phyloP scores from a whole-genome alignment of 2,888 invertebrate species.

The Petrophora chlorosata region DNA sequence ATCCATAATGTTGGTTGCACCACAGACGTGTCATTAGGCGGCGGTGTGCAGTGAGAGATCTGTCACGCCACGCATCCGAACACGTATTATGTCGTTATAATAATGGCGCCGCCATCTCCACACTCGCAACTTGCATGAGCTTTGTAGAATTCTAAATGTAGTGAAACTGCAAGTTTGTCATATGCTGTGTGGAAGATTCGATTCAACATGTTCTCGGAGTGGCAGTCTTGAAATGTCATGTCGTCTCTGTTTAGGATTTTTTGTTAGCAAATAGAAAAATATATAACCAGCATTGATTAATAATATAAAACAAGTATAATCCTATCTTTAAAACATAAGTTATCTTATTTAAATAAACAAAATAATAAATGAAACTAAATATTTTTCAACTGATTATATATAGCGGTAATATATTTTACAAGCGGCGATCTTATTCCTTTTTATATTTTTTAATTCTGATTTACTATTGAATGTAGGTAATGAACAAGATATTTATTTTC shows the following conservation, averaged over 20 bases:
- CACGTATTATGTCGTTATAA: slow-evolving; percentile 48
- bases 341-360: too few species aligned
- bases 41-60: slow-evolving; percentile 45
- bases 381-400: too few species aligned
- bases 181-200: background rate
- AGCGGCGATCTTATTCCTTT: too few species aligned
- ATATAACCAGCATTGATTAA: too few species aligned
- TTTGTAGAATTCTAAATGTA: slow-evolving; percentile 9
- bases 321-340: too few species aligned
- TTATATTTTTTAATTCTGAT: too few species aligned
- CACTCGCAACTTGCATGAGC: slow-evolving; percentile 32
- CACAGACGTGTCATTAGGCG: slow-evolving; percentile 68
- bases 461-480: too few species aligned
- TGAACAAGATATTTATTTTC: too few species aligned
- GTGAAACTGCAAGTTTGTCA: slow-evolving; percentile 3
- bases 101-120: slow-evolving; percentile 31
- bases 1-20: slow-evolving; percentile 43
- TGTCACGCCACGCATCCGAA: slow-evolving; percentile 48
- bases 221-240: background rate
- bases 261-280: too few species aligned
- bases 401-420: too few species aligned
- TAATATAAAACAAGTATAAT: too few species aligned
- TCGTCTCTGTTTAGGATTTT: background rate
- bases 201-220: background rate
- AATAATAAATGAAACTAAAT: too few species aligned